Evolutionary conservation across 1,140 invertebrate genomes (phyloP).

Genomic region (Microplitis mediator): DNA sequence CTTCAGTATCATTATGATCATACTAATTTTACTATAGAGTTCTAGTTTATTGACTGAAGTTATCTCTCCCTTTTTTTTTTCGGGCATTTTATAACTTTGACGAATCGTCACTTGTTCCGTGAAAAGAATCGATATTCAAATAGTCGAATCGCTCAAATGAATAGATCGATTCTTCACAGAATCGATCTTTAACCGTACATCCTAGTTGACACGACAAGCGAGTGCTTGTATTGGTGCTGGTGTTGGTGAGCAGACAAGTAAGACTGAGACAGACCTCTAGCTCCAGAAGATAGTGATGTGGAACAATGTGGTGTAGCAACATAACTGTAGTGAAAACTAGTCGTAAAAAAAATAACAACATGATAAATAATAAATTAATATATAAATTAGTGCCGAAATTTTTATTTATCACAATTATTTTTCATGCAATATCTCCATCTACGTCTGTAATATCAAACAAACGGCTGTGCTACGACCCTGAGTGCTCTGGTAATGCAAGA

Average conservation of each 20-base stretch:
- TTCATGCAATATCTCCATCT: constrained; percentile 51
- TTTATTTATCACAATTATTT: constrained; percentile 48
- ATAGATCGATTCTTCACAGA: no score
- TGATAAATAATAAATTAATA: background rate
- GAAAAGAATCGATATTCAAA: no score
- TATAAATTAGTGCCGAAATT: background rate
- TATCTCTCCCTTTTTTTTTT: no score
- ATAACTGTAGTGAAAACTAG: background rate
- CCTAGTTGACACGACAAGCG: background rate
- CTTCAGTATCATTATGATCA: no score
- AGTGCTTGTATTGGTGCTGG: background rate
- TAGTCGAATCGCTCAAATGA: no score
- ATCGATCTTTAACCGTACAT: background rate
- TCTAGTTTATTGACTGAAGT: no score
- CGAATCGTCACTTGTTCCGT: no score
- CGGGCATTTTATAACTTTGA: no score
- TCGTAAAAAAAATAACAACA: background rate
- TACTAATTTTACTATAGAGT: no score
- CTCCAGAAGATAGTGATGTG: constrained; percentile 11
- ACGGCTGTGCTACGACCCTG: constrained; percentile 66
- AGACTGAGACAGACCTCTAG: background rate
- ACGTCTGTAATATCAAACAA: constrained; percentile 64
- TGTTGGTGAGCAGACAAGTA: background rate
- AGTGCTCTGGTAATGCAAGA: constrained; percentile 67
- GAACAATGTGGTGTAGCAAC: constrained; percentile 11